A percentile compares a stretch with the other conserved stretches of the same genome.
phyloP scores from a whole-genome alignment of 2,888 invertebrate species.

The Drosophila paranaensis region DNA sequence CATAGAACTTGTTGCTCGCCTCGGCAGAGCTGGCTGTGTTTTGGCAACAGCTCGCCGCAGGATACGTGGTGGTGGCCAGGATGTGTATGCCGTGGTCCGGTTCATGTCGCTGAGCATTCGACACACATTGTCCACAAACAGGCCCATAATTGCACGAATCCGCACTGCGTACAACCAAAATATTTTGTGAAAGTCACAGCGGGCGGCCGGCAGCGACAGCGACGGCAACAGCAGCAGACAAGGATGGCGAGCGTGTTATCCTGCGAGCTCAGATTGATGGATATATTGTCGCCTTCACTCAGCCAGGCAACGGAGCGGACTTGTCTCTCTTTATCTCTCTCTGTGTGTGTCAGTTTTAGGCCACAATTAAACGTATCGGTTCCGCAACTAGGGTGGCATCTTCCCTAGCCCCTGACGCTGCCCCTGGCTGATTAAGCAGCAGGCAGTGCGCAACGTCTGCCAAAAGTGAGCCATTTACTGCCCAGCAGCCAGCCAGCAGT shows the following conservation, averaged over 20 bases:
- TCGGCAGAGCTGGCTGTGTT: slow-evolving; percentile 44
- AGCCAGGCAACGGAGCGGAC: slow-evolving; percentile 33
- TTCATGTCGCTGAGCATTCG: slow-evolving; percentile 59
- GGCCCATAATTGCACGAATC: slow-evolving; percentile 75
- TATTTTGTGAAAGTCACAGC: slow-evolving; percentile 84
- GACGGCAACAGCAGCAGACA: slow-evolving; percentile 12
- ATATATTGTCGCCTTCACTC: slow-evolving; percentile 62
- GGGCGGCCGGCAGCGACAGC: slow-evolving; percentile 34
- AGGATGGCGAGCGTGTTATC: slow-evolving; percentile 36
- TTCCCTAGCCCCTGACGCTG: slow-evolving; percentile 22
- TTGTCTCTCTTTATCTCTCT: slow-evolving; percentile 28
- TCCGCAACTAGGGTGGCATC: slow-evolving; percentile 83
- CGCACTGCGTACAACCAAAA: slow-evolving; percentile 83
- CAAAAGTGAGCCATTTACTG: slow-evolving; percentile 80
- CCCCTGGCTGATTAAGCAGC: slow-evolving; percentile 58
- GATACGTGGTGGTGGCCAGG: slow-evolving; percentile 37
- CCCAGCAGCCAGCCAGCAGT: slow-evolving; percentile 28
- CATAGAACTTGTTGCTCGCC: slow-evolving; percentile 64
- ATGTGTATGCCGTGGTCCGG: slow-evolving; percentile 31
- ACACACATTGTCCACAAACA: slow-evolving; percentile 70
- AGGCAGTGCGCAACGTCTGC: slow-evolving; percentile 67
- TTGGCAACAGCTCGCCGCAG: slow-evolving; percentile 75
- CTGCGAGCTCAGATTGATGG: slow-evolving; percentile 71
- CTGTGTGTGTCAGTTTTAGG: slow-evolving; percentile 71
- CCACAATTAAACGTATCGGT: slow-evolving; percentile 82